Base-by-base conservation (phyloP, 2,888 invertebrate species). In the Mallateleia sp. region DNA sequence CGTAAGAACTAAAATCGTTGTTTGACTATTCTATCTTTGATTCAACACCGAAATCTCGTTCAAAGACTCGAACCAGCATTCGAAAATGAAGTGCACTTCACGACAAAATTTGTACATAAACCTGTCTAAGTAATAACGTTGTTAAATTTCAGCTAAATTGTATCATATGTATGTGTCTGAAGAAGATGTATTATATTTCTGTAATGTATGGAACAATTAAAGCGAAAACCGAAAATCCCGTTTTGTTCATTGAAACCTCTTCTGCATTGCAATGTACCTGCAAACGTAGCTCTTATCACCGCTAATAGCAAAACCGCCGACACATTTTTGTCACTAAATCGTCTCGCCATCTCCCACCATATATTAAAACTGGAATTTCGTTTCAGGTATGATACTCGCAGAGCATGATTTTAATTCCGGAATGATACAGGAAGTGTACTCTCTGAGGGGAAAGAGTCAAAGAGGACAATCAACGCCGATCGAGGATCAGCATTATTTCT, bases 401-500 rank as follows among this genome's bases (percentile, higher is more conserved):
- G 87, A 87, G 25, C 56, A 89, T 24, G 86, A 86, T 60, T 80
- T 81, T 42, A 90, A 87, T 54, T 62, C 80, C 34, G 56, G 90
- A 18, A 89, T 91, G 25, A 80, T 92, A 62, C 89, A 91, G 25
- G 78, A 89, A 74, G 54, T 81, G 25, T 81, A 72, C 9, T 15
- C 79, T 0, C 34, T 32, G 5, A 66, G 83, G 11, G 60, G 80
- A n/a, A 85, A 77, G 54, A 50, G 77, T 25, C 84, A 81, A 85
- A 82, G 85, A 2, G 80, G 88, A 20, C 91, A 91, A 18, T 28
- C 81, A 0, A 83, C 89, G 0, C 72, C 89, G 3, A 58, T 81
- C 34, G 87, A 92, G 14, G 89, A 91, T 50, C 93, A 92, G 58
- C 91, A 94, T 25, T 95, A 93, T 84, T 93, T 94, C 85, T 95